phyloP scores from a whole-genome alignment of 2,797 vertebrate species.

The Orientallactaga sibirica region DNA sequence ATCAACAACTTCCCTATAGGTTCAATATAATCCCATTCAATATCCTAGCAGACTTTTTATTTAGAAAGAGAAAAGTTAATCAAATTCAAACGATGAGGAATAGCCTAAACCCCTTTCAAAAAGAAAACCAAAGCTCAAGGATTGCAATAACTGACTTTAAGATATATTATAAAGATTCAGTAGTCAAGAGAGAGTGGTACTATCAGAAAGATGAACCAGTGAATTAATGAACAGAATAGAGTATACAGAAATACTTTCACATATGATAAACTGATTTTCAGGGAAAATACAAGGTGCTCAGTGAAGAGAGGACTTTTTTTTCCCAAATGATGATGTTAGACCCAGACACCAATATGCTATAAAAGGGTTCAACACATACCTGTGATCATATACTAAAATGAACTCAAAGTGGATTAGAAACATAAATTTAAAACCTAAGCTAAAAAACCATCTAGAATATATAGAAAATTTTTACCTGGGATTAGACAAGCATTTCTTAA shows the following conservation, averaged over 20 bases:
- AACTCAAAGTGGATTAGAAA: conserved; percentile 40
- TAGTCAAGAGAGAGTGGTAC: background rate
- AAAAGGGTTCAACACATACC: background rate
- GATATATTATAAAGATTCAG: conserved; percentile 8
- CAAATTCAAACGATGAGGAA: conserved; percentile 40
- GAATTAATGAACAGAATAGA: conserved; percentile 2
- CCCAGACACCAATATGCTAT: background rate
- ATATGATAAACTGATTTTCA: conserved; percentile 34
- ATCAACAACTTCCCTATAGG: background rate
- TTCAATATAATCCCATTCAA: background rate
- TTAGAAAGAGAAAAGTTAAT: background rate
- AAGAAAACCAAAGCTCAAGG: background rate
- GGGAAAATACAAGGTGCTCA: conserved; percentile 44
- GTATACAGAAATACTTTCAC: background rate
- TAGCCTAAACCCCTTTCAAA: conserved; percentile 44
- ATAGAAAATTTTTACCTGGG: conserved; percentile 23
- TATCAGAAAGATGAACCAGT: conserved; percentile 20
- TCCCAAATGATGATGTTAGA: background rate
- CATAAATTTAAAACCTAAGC: conserved; percentile 55
- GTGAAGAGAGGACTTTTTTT: conserved; percentile 39
- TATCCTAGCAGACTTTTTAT: background rate
- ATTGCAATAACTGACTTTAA: background rate
- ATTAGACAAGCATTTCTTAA: conserved; percentile 45
- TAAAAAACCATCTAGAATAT: conserved; percentile 3
- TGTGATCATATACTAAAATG: conserved; percentile 10